A percentile compares a stretch with the other conserved stretches of the same genome.
Evolutionary conservation across 2,113 vertebrate species (phyloP).

Genomic region (Isurus oxyrinchus): DNA sequence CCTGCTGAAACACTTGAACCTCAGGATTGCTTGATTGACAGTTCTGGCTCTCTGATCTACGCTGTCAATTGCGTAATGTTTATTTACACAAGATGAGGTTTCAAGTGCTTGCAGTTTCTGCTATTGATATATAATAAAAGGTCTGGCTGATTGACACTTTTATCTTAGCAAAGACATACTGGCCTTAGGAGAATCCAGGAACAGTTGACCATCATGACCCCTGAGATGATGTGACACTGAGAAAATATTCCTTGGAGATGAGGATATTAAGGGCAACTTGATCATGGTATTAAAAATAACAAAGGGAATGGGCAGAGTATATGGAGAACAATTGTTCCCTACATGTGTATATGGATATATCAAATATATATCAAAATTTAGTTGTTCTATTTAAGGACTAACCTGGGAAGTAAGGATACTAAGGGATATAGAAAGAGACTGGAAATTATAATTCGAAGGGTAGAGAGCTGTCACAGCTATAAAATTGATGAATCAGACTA

Average conservation of each 20-base stretch:
- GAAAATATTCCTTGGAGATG: not conserved
- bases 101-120: too few species aligned
- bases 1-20: too few species aligned
- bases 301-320: not conserved
- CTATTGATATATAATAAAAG: too few species aligned
- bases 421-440: not conserved
- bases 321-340: not conserved
- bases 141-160: not conserved
- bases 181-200: not conserved
- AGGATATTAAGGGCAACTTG: not conserved
- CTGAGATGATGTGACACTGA: not conserved
- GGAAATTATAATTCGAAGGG: not conserved
- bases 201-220: not conserved
- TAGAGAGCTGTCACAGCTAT: not conserved
- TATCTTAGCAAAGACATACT: not conserved
- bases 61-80: too few species aligned
- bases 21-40: too few species aligned
- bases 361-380: not conserved
- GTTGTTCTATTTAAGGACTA: not conserved
- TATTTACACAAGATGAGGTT: too few species aligned
- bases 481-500: not conserved
- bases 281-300: not conserved
- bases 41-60: too few species aligned
- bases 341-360: too few species aligned
- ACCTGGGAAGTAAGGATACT: not conserved